phyloP scores from a whole-genome alignment of 2,113 vertebrate genomes.

The Hoplias malabaricus region DNA sequence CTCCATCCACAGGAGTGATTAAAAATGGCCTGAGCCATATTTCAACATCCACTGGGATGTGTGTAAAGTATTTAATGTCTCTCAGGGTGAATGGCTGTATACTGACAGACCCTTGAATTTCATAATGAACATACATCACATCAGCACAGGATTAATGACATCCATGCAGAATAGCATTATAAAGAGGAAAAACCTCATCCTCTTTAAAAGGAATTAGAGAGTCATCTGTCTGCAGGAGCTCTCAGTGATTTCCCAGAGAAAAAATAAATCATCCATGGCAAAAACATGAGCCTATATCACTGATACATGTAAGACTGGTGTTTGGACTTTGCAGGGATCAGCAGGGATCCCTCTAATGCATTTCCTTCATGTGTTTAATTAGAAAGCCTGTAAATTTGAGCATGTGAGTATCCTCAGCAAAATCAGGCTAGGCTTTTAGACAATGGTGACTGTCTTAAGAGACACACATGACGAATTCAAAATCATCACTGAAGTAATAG shows the following conservation, averaged over 20 bases:
- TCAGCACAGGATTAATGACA: not conserved
- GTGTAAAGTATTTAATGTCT: conserved; percentile 1
- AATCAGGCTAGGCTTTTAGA: not conserved
- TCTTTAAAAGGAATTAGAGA: not conserved
- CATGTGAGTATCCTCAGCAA: not conserved
- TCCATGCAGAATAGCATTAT: not conserved
- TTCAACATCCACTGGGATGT: conserved; percentile 39
- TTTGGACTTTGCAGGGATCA: conserved; percentile 3
- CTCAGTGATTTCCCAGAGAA: not conserved
- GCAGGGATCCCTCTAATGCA: not conserved
- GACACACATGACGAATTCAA: not conserved
- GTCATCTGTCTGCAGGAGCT: not conserved
- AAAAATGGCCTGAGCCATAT: conserved; percentile 35
- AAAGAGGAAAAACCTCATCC: not conserved
- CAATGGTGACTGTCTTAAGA: not conserved
- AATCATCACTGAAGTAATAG: not conserved
- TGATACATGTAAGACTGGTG: not conserved
- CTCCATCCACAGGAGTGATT: conserved; percentile 49
- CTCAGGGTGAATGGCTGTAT: not conserved
- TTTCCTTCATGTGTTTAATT: not conserved
- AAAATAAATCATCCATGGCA: conserved; percentile 6
- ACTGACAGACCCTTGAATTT: not conserved
- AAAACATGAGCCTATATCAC: not conserved
- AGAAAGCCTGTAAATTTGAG: not conserved
- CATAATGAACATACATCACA: not conserved